phyloP scores from a whole-genome alignment of 2,113 vertebrate species.

The Okapia johnstoni region DNA sequence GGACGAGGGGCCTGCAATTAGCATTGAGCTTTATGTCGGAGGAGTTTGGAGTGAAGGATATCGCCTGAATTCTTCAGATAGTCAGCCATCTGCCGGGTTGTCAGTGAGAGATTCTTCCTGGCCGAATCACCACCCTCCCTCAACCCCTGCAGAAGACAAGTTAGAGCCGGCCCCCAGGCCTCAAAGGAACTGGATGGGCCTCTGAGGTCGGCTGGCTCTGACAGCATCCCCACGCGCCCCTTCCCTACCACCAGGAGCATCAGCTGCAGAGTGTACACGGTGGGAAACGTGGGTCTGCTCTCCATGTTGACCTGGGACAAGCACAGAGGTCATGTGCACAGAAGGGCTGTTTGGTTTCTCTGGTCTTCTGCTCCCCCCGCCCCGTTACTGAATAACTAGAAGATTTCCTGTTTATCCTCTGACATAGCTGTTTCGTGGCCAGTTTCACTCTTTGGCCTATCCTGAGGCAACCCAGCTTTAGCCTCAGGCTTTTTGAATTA shows the following conservation, averaged over 20 bases:
- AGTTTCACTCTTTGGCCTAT: neutral
- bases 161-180: no score
- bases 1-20: neutral
- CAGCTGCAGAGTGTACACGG: neutral
- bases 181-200: neutral
- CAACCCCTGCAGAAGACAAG: neutral
- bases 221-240: no score
- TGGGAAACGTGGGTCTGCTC: neutral
- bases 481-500: neutral
- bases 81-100: neutral
- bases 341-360: neutral
- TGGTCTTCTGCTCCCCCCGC: accelerated
- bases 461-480: neutral
- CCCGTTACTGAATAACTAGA: neutral
- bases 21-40: neutral
- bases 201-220: no score
- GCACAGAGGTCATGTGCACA: no score
- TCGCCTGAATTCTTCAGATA: neutral
- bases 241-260: neutral
- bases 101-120: neutral
- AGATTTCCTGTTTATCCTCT: neutral
- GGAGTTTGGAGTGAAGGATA: neutral
- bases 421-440: neutral
- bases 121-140: neutral
- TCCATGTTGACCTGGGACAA: neutral